Conservation (phyloP, 2,113 vertebrate species). For the Callopanchax toddi region DNA sequence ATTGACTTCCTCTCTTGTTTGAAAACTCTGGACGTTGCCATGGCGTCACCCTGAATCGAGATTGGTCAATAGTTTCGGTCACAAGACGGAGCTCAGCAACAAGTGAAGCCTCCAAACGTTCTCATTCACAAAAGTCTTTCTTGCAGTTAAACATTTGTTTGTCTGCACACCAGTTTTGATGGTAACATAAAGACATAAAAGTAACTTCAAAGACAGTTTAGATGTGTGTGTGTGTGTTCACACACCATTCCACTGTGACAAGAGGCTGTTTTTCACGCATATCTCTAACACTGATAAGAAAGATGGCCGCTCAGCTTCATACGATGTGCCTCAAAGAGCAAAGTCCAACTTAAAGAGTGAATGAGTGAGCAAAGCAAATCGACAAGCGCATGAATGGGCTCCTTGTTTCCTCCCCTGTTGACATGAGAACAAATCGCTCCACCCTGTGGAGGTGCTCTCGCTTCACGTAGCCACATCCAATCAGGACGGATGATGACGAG, state of each 20-base stretch:
- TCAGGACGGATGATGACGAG: constrained; percentile 43
- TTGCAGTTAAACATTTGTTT: neutral
- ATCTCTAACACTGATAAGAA: constrained; percentile 64
- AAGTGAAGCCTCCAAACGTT: neutral
- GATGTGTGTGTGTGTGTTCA: neutral
- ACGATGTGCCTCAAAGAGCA: constrained; percentile 54
- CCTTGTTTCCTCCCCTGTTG: constrained; percentile 65
- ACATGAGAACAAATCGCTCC: constrained; percentile 62
- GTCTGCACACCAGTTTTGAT: neutral
- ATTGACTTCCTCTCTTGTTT: neutral
- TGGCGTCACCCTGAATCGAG: neutral
- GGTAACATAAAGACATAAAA: neutral
- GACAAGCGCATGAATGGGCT: constrained; percentile 67
- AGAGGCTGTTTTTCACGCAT: constrained; percentile 32
- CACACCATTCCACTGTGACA: constrained; percentile 10
- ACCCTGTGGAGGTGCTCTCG: constrained; percentile 47
- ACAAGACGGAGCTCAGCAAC: neutral
- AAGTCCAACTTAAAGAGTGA: constrained; percentile 70
- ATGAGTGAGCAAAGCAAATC: constrained; percentile 55
- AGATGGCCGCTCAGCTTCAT: constrained; percentile 42
- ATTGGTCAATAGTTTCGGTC: neutral
- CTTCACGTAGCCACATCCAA: constrained; percentile 37
- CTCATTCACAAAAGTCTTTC: neutral
- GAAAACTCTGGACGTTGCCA: neutral
- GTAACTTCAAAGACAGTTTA: neutral